Evolutionary conservation across 2,888 invertebrate species (phyloP), one percentile per base, ranked within the genome.

Genomic region (Eupithecia dodoneata): DNA sequence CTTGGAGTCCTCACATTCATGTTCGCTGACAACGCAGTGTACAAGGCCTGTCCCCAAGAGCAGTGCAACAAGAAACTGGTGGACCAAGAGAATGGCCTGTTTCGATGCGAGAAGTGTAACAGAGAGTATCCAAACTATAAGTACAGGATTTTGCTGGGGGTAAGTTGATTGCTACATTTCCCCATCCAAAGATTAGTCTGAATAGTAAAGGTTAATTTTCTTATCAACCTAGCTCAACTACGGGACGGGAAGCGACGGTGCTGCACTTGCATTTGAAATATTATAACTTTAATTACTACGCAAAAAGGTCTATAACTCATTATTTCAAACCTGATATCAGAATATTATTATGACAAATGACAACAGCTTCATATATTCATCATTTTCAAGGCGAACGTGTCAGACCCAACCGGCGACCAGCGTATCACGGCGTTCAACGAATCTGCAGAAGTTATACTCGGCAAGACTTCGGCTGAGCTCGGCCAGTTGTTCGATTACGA

Each of bases 51-150:
- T 84, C 98, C 99, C 0, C 96, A 96, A 72, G 96, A 97, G 2
- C 97, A 97, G 73, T 99, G 99, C 92, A 99, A 99, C 90, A 99
- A 99, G 92, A 99, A 99, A 92, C 95, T 99, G 0, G 94, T 98
- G 10, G 99, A 99, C 90, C 96, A 97, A 86, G 97, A 97, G 81
- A 98, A 98, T 86, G 98, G 98, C 0, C 96, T 97, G 88, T 99
- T 97, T 92, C 96, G 98, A 74, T 99, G 99, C 91, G 99, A 99
- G 90, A 99, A 99, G 91, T 99, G 99, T 90, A 96, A 97, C 86
- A 95, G 96, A 75, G 98, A 98, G 82, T 98, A 96, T 88, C 97
- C 97, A 0, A 97, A 97, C 83, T 99, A 97, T 91, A 98, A 98
- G 87, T 98, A 98, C 93, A 96, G 99, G 67, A 93, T 99, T 81